Conservation (phyloP, 2,113 vertebrate species). For the Mesocricetus auratus region DNA sequence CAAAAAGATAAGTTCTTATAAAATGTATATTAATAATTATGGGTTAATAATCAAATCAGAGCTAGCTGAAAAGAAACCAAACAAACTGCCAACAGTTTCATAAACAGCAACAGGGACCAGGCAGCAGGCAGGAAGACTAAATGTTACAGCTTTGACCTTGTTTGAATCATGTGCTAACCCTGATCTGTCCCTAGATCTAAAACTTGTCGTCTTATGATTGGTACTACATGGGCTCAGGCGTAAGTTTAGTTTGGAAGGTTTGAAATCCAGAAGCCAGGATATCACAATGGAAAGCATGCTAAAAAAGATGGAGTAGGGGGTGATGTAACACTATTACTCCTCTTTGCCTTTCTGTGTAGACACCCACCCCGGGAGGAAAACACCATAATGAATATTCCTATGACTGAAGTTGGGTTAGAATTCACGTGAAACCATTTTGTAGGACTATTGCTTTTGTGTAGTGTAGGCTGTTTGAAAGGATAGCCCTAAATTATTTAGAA, state of each 20-base stretch:
- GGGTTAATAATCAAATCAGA: no score
- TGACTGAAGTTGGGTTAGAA: not conserved
- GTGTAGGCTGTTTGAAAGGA: not conserved
- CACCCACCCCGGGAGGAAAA: not conserved
- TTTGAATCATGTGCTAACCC: not conserved
- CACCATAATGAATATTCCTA: not conserved
- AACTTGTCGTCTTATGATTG: not conserved
- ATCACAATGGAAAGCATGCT: not conserved
- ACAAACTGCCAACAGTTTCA: no score
- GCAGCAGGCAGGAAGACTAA: no score
- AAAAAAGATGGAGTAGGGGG: not conserved
- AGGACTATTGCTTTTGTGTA: slow-evolving; percentile 21
- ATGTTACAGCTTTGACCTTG: not conserved
- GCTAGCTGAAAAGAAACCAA: no score
- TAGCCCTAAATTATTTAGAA: slow-evolving; percentile 34
- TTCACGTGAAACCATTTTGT: not conserved
- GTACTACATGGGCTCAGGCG: not conserved
- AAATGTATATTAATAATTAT: no score
- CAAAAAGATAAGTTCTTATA: no score
- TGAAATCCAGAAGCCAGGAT: not conserved
- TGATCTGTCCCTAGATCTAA: not conserved
- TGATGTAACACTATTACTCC: not conserved
- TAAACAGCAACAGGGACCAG: no score
- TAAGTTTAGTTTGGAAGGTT: not conserved
- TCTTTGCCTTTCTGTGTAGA: not conserved